Conservation (phyloP, 2,797 vertebrate species). For the Gymnopithys bicolor region DNA sequence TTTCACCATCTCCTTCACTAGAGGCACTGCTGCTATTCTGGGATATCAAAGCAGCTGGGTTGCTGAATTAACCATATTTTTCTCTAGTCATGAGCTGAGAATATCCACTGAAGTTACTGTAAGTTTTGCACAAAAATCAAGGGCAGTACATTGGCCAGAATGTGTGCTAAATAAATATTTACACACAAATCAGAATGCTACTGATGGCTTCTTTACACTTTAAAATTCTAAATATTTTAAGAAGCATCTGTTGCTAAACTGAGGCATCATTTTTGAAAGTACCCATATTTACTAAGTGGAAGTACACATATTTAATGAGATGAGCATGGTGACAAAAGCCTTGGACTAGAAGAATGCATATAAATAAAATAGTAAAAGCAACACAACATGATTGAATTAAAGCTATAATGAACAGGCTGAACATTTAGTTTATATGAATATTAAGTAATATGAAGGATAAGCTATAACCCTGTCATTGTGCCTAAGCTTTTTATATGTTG, state of each 20-base stretch:
- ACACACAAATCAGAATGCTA: constrained; percentile 73
- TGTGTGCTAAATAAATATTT: constrained; percentile 76
- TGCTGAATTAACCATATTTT: constrained; percentile 69
- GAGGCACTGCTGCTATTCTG: constrained; percentile 47
- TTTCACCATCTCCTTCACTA: constrained; percentile 29
- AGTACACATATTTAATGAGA: constrained; percentile 71
- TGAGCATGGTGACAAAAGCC: constrained; percentile 55
- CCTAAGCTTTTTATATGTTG: background rate
- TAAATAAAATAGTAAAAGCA: constrained; percentile 41
- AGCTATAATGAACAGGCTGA: constrained; percentile 5
- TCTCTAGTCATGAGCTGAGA: constrained; percentile 46
- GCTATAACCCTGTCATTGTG: background rate
- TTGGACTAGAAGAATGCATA: constrained; percentile 51
- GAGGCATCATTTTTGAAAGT: constrained; percentile 67
- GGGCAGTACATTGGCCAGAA: constrained; percentile 72
- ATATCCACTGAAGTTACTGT: constrained; percentile 56
- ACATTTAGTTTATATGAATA: constrained; percentile 1
- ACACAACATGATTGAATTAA: background rate
- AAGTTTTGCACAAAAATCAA: constrained; percentile 67
- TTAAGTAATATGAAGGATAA: background rate
- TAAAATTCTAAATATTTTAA: constrained; percentile 75
- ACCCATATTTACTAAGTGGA: constrained; percentile 66
- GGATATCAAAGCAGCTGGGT: constrained; percentile 56
- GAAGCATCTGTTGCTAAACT: constrained; percentile 74
- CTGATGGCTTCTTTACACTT: constrained; percentile 75